phyloP scores from a whole-genome alignment of 2,113 vertebrate species.

The Theristicus caerulescens region DNA sequence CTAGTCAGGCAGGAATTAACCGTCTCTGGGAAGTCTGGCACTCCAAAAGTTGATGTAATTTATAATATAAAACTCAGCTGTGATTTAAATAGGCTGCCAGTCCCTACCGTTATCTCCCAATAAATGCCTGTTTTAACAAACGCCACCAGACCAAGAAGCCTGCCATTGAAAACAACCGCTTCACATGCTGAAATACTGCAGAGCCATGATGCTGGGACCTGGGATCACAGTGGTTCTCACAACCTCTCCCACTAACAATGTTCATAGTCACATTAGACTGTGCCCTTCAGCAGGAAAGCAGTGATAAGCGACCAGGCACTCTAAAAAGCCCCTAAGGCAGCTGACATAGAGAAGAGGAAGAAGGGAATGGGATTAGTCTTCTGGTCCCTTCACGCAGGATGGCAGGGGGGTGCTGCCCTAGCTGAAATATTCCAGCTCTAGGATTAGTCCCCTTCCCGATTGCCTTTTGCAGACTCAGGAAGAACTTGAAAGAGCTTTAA shows the following conservation, averaged over 20 bases:
- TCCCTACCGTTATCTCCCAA: constrained; percentile 26
- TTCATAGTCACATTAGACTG: background rate
- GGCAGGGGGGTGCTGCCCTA: background rate
- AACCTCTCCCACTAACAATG: background rate
- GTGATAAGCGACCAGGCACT: background rate
- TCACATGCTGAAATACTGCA: constrained; percentile 34
- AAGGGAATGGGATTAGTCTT: background rate
- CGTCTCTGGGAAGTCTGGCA: constrained; percentile 28
- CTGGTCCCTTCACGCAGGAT: background rate
- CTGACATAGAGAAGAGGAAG: background rate
- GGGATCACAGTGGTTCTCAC: constrained; percentile 12
- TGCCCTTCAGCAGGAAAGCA: background rate
- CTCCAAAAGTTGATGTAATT: constrained; percentile 45
- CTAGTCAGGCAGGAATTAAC: constrained; percentile 42
- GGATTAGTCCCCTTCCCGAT: background rate
- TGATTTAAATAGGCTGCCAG: constrained; percentile 50
- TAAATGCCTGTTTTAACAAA: constrained; percentile 42
- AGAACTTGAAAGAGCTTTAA: background rate
- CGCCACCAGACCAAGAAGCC: constrained; percentile 30
- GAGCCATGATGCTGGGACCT: background rate
- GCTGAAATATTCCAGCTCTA: background rate
- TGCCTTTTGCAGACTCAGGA: background rate
- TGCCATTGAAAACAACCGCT: constrained; percentile 44
- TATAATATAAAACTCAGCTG: constrained; percentile 54
- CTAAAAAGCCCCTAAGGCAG: background rate